Evolutionary conservation across 2,888 invertebrate genomes (phyloP).

Genomic region (Spisula subtruncata): DNA sequence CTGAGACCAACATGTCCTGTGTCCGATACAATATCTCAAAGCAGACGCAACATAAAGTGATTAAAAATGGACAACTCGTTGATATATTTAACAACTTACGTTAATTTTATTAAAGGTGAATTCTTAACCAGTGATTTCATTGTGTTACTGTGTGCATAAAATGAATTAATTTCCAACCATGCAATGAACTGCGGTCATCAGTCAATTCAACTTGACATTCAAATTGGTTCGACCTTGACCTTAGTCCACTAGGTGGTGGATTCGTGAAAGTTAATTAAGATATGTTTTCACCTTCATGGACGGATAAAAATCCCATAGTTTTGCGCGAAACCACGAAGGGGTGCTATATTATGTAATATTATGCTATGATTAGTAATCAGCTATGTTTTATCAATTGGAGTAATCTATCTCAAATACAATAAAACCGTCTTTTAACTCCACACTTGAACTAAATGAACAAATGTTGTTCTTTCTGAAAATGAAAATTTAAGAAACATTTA

Average conservation of each 20-base stretch:
- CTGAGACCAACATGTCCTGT: conserved; percentile 29
- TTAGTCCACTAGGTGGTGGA: background rate
- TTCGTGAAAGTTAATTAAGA: conserved; percentile 32
- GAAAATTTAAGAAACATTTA: no score
- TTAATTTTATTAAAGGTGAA: conserved; percentile 21
- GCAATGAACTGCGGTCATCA: conserved; percentile 18
- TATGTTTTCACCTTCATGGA: conserved; percentile 39
- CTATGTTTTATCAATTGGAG: no score
- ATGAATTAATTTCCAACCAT: background rate
- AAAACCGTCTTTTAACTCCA: no score
- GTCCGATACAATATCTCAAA: background rate
- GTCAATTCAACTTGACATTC: background rate
- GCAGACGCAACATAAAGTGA: background rate
- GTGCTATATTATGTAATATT: background rate
- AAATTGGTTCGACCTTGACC: background rate
- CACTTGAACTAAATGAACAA: no score
- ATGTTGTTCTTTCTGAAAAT: no score
- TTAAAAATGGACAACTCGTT: background rate
- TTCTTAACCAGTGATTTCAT: conserved; percentile 42
- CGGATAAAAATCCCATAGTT: conserved; percentile 34
- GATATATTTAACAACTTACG: conserved; percentile 11
- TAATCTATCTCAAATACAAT: no score
- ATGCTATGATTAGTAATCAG: no score
- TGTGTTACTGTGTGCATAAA: conserved; percentile 31
- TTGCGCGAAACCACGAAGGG: conserved; percentile 13